These are phyloP conservation scores for Lasaia peninsularis DNA, from an alignment of 1,140 invertebrate species.

Conservation along the genomic window DNA sequence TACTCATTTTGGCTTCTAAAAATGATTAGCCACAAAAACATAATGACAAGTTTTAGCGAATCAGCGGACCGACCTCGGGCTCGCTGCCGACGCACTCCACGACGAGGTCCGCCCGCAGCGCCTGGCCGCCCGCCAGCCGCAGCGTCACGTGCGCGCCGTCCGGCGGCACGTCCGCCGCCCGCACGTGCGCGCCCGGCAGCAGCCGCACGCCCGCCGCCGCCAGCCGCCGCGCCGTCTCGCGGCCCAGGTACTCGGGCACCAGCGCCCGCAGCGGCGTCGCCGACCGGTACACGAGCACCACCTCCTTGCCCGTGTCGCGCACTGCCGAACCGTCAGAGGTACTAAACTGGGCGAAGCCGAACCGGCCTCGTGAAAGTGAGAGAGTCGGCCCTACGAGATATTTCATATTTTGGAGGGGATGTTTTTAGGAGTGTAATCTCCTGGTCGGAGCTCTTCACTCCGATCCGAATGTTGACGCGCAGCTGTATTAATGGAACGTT, in stretches of 20 bases:
- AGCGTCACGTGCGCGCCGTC: conserved; percentile 31
- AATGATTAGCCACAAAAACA: no score
- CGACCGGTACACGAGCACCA: conserved; percentile 44
- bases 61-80: conserved; percentile 19
- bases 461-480: no score
- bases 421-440: no score
- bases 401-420: no score
- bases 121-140: conserved; percentile 23
- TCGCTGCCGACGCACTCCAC: conserved; percentile 46
- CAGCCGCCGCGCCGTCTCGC: conserved; percentile 39
- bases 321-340: no score
- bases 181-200: conserved; percentile 29
- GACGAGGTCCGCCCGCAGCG: conserved; percentile 37
- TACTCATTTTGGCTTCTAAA: no score
- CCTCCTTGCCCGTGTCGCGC: conserved; percentile 23
- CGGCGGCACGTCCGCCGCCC: conserved; percentile 18
- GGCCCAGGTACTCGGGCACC: conserved; percentile 45
- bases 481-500: no score
- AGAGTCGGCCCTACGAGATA: no score
- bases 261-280: conserved; percentile 35
- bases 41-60: no score
- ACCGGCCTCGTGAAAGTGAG: no score
- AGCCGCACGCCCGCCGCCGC: conserved; percentile 34
- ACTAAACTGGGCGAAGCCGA: no score
- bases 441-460: no score